phyloP scores from a whole-genome alignment of 2,797 vertebrate genomes.

The Halcyon smyrnensis region DNA sequence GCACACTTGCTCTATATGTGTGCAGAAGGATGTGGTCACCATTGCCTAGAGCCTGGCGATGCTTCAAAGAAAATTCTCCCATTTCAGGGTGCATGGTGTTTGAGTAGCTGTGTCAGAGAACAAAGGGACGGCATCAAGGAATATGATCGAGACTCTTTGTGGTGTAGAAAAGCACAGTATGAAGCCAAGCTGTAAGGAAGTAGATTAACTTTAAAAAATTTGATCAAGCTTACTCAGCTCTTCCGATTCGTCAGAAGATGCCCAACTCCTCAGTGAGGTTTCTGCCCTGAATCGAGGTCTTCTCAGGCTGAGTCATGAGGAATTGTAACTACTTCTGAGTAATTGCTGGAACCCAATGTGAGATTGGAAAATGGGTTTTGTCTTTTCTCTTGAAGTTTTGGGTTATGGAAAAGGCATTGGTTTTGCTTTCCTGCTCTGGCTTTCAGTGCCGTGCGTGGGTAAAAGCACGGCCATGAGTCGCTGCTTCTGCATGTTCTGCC shows the following conservation, averaged over 20 bases:
- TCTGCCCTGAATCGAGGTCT: neutral
- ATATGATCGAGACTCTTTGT: neutral
- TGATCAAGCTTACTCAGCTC: neutral
- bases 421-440: neutral
- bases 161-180: neutral
- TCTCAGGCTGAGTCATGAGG: neutral
- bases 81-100: neutral
- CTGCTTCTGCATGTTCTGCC: neutral
- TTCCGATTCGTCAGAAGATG: neutral
- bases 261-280: neutral
- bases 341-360: neutral
- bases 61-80: neutral
- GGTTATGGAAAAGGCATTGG: neutral
- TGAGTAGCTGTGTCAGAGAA: neutral
- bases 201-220: neutral
- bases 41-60: neutral
- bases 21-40: neutral
- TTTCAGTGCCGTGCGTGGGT: neutral
- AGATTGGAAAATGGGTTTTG: neutral
- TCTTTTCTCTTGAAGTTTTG: neutral
- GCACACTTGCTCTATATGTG: rapidly evolving
- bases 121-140: neutral
- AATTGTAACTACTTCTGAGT: neutral
- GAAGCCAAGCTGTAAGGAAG: neutral
- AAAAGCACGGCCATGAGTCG: rapidly evolving